Evolutionary conservation across 1,140 invertebrate genomes (phyloP).

Genomic region (Drosophila subpulchrella): DNA sequence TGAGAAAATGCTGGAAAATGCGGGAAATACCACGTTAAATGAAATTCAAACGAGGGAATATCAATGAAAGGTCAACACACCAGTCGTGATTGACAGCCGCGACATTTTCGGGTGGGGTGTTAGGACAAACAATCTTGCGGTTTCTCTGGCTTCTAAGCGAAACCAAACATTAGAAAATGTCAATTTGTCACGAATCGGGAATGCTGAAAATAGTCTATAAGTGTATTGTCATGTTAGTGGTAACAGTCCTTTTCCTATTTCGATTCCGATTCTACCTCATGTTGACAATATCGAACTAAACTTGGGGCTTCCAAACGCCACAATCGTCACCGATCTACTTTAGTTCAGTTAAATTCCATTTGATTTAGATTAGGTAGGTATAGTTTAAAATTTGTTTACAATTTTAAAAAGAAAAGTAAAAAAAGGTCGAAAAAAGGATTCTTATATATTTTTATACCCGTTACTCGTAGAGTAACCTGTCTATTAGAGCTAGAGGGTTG

Average conservation of each 20-base stretch:
- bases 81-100: slow-evolving; percentile 65
- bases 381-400: slow-evolving; percentile 21
- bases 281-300: slow-evolving; percentile 24
- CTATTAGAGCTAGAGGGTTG: too few species aligned
- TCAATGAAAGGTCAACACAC: slow-evolving; percentile 27
- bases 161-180: slow-evolving; percentile 54
- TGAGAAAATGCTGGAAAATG: slow-evolving; percentile 39
- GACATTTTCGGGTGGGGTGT: slow-evolving; percentile 40
- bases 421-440: too few species aligned
- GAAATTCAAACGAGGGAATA: slow-evolving; percentile 55
- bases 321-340: slow-evolving; percentile 12
- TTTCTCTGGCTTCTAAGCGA: slow-evolving; percentile 60
- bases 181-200: slow-evolving; percentile 55
- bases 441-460: too few species aligned
- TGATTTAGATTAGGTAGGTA: slow-evolving; percentile 27
- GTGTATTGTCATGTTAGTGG: slow-evolving; percentile 65
- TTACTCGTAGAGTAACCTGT: too few species aligned
- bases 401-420: too few species aligned
- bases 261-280: slow-evolving; percentile 6
- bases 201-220: slow-evolving; percentile 38
- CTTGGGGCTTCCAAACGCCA: slow-evolving; percentile 40
- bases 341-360: slow-evolving; percentile 24
- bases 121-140: slow-evolving; percentile 75
- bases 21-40: slow-evolving; percentile 61
- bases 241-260: slow-evolving; percentile 42